Evolutionary conservation across 2,888 invertebrate species (phyloP).

Genomic region (Lathronympha strigana): DNA sequence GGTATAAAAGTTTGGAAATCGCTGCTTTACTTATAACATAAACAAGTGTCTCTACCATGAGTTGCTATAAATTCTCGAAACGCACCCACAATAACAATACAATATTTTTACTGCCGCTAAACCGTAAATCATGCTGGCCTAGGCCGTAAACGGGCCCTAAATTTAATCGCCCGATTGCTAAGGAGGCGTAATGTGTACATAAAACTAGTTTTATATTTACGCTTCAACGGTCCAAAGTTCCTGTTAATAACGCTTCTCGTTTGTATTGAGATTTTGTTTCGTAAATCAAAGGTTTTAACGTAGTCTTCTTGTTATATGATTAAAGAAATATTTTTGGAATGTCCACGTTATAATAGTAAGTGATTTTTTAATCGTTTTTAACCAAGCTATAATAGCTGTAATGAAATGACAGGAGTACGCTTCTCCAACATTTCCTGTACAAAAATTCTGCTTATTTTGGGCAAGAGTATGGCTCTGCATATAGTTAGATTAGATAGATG

Average conservation of each 20-base stretch:
- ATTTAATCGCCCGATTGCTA: slow-evolving; percentile 59
- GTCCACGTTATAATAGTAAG: too few relatives aligned
- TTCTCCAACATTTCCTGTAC: too few relatives aligned
- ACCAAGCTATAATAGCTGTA: too few relatives aligned
- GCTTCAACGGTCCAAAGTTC: slow-evolving; percentile 29
- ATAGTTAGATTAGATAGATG: too few relatives aligned
- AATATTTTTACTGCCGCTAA: slow-evolving; percentile 48
- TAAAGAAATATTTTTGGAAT: too few relatives aligned
- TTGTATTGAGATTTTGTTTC: slow-evolving; percentile 17
- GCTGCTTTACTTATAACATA: too few relatives aligned
- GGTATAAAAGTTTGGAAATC: too few relatives aligned
- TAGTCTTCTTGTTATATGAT: not conserved
- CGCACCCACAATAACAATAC: slow-evolving; percentile 31
- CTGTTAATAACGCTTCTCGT: slow-evolving; percentile 13
- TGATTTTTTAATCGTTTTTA: too few relatives aligned
- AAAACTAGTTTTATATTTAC: slow-evolving; percentile 57
- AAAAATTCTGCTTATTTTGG: too few relatives aligned
- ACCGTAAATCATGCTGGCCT: slow-evolving; percentile 61
- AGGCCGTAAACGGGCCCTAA: slow-evolving; percentile 59
- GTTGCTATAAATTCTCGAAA: slow-evolving; percentile 8
- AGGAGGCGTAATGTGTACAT: slow-evolving; percentile 55
- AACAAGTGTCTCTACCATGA: too few relatives aligned
- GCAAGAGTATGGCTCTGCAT: too few relatives aligned
- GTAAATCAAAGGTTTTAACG: not conserved
- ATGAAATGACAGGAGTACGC: too few relatives aligned